Conservation (phyloP, 2,797 vertebrate genomes). For the Centropyge bicolor region DNA sequence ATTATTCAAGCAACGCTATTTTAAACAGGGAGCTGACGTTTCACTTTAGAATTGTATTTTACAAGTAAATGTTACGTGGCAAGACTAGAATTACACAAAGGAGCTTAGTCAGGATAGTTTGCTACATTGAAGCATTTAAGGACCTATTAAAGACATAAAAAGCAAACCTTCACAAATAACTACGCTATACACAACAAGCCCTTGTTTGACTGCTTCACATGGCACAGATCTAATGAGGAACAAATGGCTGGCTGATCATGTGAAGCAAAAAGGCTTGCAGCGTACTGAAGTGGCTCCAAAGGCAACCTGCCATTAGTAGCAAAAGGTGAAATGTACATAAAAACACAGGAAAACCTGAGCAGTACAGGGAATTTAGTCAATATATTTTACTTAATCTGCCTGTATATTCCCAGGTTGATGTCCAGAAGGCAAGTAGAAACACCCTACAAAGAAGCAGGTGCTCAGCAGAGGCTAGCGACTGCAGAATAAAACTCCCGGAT, state of each 20-base stretch:
- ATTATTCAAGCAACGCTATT: slow-evolving; percentile 24
- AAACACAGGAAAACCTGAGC: slow-evolving; percentile 6
- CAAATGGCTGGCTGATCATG: slow-evolving; percentile 67
- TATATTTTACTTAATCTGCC: slow-evolving; percentile 14
- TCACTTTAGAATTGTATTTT: slow-evolving; percentile 15
- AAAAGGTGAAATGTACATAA: slow-evolving; percentile 35
- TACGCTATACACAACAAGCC: slow-evolving; percentile 58
- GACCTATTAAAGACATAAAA: slow-evolving; percentile 67
- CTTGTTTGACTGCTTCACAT: slow-evolving; percentile 62
- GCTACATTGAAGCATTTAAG: slow-evolving; percentile 51
- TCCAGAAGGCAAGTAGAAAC: background rate
- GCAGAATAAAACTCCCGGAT: background rate
- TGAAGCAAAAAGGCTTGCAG: slow-evolving; percentile 53
- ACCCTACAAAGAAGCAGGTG: slow-evolving; percentile 5
- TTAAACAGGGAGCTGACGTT: slow-evolving; percentile 18
- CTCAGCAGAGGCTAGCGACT: background rate
- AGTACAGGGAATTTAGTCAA: slow-evolving; percentile 8
- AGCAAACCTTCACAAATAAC: slow-evolving; percentile 52
- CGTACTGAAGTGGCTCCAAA: slow-evolving; percentile 34
- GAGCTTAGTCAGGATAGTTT: slow-evolving; percentile 59
- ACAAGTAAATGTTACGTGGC: slow-evolving; percentile 44
- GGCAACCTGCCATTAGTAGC: slow-evolving; percentile 21
- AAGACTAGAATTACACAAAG: slow-evolving; percentile 37
- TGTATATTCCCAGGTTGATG: background rate
- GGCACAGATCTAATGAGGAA: slow-evolving; percentile 69